Evolutionary conservation across 2,113 vertebrate genomes (phyloP).

Genomic region (Cololabis saira): DNA sequence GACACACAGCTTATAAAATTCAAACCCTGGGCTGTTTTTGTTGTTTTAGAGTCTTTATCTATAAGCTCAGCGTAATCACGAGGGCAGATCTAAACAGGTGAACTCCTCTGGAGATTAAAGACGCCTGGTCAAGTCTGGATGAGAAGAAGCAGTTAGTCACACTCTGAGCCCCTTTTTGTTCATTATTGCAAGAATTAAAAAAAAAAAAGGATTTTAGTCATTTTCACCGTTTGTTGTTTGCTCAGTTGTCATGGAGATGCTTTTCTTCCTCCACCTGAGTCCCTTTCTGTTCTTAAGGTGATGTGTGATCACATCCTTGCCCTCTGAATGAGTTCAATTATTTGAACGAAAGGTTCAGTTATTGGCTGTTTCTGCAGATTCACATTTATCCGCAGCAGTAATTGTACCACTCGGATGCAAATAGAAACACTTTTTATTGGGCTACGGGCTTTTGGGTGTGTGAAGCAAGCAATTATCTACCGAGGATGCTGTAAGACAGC

Average conservation of each 20-base stretch:
- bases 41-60: slow-evolving; percentile 16
- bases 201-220: neutral
- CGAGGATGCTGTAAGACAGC: neutral
- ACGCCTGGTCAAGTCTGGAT: neutral
- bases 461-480: neutral
- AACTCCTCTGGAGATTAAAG: slow-evolving; percentile 5
- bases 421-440: neutral
- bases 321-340: slow-evolving; percentile 7
- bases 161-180: neutral
- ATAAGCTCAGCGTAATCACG: neutral
- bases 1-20: neutral
- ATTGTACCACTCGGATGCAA: neutral
- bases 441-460: neutral
- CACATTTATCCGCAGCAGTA: neutral
- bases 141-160: neutral
- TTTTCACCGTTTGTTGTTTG: slow-evolving; percentile 1
- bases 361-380: neutral
- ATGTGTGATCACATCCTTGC: neutral
- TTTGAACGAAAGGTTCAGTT: slow-evolving; percentile 12
- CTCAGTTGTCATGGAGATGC: slow-evolving; percentile 10
- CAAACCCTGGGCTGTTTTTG: neutral
- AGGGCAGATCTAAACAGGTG: neutral
- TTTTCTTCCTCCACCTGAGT: neutral
- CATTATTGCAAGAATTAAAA: neutral
- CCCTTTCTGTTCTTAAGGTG: slow-evolving; percentile 1